Percentiles rank a stretch among this genome's conserved stretches.
phyloP scores from a whole-genome alignment of 2,888 invertebrate species.

The Nasonia oneida region DNA sequence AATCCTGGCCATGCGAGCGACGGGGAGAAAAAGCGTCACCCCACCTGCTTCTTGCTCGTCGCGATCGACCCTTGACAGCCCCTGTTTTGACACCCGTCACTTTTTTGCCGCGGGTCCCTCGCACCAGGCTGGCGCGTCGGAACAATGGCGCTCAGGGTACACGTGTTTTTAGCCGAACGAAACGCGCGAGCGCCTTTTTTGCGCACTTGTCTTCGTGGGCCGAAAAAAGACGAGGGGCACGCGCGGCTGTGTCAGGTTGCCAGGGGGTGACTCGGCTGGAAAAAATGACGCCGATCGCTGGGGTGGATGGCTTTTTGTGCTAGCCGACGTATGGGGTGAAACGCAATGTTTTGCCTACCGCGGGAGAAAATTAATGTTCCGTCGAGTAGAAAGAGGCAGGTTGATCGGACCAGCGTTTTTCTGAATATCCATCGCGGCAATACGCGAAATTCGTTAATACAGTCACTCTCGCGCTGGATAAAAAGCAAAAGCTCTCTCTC shows the following conservation, averaged over 20 bases:
- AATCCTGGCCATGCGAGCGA: not conserved
- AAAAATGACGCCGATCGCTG: not conserved
- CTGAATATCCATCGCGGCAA: not conserved
- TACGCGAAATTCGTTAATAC: not conserved
- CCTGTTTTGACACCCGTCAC: constrained; percentile 59
- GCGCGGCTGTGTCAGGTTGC: not conserved
- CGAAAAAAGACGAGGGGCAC: constrained; percentile 36
- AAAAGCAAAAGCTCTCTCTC: constrained; percentile 5
- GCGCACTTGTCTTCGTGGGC: constrained; percentile 47
- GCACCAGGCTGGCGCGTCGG: constrained; percentile 1
- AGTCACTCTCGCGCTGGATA: not conserved
- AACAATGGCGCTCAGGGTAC: constrained; percentile 44
- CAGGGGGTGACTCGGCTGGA: not conserved
- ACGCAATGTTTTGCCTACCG: not conserved
- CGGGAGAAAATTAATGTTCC: not conserved
- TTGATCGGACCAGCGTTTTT: not conserved
- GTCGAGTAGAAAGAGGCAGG: not conserved
- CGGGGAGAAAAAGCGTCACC: constrained; percentile 33
- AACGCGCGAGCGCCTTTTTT: constrained; percentile 45
- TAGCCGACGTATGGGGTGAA: not conserved
- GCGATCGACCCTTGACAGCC: constrained; percentile 15
- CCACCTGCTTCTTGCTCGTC: constrained; percentile 34
- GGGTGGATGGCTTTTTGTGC: not conserved
- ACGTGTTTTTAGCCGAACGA: constrained; percentile 39
- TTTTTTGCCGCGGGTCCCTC: constrained; percentile 46